Evolutionary conservation across 2,888 invertebrate genomes (phyloP).

Genomic region (Perdita meconis): DNA sequence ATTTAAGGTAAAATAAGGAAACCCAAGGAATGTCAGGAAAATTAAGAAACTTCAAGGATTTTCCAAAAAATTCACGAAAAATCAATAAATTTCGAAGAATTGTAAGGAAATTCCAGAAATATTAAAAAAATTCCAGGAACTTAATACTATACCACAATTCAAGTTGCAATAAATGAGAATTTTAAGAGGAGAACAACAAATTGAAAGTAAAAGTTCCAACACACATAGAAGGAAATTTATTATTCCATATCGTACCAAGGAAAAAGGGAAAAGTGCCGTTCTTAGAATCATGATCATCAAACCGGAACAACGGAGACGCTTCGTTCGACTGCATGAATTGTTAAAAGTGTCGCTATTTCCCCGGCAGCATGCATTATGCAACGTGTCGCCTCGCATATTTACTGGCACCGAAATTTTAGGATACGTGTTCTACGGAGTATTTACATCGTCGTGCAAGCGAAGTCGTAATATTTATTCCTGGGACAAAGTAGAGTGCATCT

Average conservation of each 20-base stretch:
- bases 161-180: no score
- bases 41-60: no score
- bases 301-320: neutral
- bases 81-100: no score
- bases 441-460: neutral
- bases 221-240: neutral
- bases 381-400: neutral
- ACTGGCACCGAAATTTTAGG: constrained; percentile 17
- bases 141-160: no score
- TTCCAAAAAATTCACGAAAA: no score
- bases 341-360: neutral
- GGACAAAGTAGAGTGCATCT: constrained; percentile 8
- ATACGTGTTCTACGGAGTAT: neutral
- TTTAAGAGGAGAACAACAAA: no score
- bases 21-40: no score
- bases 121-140: no score
- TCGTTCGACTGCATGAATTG: constrained; percentile 3
- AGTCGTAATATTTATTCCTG: constrained; percentile 5
- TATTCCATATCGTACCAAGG: neutral
- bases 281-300: neutral
- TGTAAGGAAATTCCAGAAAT: no score
- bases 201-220: neutral
- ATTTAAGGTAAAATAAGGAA: no score
- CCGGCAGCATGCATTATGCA: neutral
- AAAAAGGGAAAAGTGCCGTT: neutral